Base-by-base conservation (phyloP, 2,888 invertebrate genomes). In the Eurytoma adleriae region DNA sequence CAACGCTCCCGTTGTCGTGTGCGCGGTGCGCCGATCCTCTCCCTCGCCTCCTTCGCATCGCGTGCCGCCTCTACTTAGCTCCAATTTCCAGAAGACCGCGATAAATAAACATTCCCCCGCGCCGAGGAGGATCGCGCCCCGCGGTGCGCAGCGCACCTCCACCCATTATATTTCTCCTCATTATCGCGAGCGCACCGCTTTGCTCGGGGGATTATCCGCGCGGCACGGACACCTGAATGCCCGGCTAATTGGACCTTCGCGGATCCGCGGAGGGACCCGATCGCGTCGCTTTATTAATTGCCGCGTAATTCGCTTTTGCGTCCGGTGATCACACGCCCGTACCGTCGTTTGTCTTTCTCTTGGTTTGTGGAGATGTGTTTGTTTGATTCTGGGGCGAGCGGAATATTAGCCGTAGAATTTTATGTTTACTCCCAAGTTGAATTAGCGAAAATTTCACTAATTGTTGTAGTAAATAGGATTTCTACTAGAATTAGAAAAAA, bases 81-180 rank as follows among this genome's bases (percentile, higher is more conserved):
- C 74, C 78, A 70, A 81, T 81, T 81, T 78, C 67, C 81, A 78
- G 70, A 66, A n/a, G 64, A 78, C 52, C 20, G 57, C 80, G 73
- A 77, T 73, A 80, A 78, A 81, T 78, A 81, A 81, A 81, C 78
- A 78, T 81, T 81, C 66, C 24, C 62, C 74, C 70, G 61, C 24
- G 66, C 57, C 24, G 70, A 61, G 68, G n/a, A n/a, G n/a, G 2
- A 14, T 24, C 67, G 20, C 20, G 50, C 24, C 24, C 20, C 27
- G 73, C 62, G n/a, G 48, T 40, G 64, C n/a, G 24, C 24, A 2
- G 24, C 24, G 24, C 24, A 24, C 24, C 24, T 24, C 24, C 24
- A 18, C 18, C 68, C 54, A 68, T 72, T 74, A 78, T 64, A 70
- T 27, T 54, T 61, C 79, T 71, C 67, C 67, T 75, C 71, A 80